phyloP scores from a whole-genome alignment of 2,888 invertebrate genomes.

The Crioceris asparagi region DNA sequence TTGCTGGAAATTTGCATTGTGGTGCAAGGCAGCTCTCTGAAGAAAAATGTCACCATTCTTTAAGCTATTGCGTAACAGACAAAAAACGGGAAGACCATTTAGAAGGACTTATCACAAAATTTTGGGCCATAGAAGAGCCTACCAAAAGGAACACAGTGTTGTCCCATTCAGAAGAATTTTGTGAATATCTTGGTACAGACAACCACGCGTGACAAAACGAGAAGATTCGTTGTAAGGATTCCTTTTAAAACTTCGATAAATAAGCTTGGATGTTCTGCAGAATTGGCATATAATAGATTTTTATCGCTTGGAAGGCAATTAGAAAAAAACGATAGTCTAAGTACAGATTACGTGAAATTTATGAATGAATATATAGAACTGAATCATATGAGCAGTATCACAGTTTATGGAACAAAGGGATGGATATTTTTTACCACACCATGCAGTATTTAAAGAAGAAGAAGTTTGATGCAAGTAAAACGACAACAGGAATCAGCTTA shows the following conservation, averaged over 20 bases:
- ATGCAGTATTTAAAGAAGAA: constrained; percentile 11
- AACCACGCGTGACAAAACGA: background rate
- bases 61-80: background rate
- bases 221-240: constrained; percentile 4
- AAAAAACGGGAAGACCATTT: background rate
- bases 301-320: constrained; percentile 4
- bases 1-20: constrained; percentile 4
- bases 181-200: constrained; percentile 4
- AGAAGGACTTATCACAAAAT: constrained; percentile 4
- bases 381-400: constrained; percentile 1
- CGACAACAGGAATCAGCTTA: constrained; percentile 8
- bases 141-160: constrained; percentile 1
- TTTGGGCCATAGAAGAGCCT: constrained; percentile 7
- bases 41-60: background rate
- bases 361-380: constrained; percentile 5
- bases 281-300: constrained; percentile 2
- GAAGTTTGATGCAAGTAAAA: constrained; percentile 13
- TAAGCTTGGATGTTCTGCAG: constrained; percentile 3
- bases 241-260: constrained; percentile 2
- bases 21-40: no score
- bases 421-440: constrained; percentile 10
- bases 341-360: constrained; percentile 4
- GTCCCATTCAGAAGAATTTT: constrained; percentile 5
- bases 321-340: constrained; percentile 1
- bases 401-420: background rate